Conservation (phyloP, 2,888 invertebrate genomes). For the Tineola bisselliella region DNA sequence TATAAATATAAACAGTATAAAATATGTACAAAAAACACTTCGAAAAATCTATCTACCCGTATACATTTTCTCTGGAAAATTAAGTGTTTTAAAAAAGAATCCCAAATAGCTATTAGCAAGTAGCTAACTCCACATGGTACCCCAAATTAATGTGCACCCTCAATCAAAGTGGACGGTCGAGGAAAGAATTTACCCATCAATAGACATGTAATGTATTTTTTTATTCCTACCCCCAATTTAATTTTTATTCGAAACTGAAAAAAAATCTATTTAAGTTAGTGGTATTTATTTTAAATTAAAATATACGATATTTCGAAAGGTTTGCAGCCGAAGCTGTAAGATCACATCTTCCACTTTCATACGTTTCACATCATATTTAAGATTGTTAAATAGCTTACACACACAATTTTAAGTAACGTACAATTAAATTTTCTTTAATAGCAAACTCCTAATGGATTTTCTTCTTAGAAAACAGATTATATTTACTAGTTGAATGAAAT, state of each 20-base stretch:
- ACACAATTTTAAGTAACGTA: too few relatives aligned
- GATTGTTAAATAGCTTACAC: too few relatives aligned
- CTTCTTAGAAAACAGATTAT: neutral
- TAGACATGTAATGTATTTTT: neutral
- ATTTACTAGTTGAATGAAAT: neutral
- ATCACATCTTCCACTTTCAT: too few relatives aligned
- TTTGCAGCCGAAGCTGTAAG: too few relatives aligned
- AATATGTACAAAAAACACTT: neutral
- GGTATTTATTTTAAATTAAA: too few relatives aligned
- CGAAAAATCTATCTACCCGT: neutral
- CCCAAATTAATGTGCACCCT: conserved; percentile 6
- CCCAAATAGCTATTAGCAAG: neutral
- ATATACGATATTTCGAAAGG: too few relatives aligned
- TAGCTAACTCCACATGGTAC: conserved; percentile 8
- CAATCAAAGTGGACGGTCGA: conserved; percentile 10
- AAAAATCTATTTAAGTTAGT: too few relatives aligned
- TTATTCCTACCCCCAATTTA: too few relatives aligned
- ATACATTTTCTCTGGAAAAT: neutral
- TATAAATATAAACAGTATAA: too few relatives aligned
- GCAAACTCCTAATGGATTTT: neutral
- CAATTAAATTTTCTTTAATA: neutral
- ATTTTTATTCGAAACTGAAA: too few relatives aligned
- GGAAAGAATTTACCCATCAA: conserved; percentile 7
- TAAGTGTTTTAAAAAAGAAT: neutral
- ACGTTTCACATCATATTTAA: too few relatives aligned